phyloP scores from a whole-genome alignment of 2,113 vertebrate genomes.

The Heterocephalus glaber region DNA sequence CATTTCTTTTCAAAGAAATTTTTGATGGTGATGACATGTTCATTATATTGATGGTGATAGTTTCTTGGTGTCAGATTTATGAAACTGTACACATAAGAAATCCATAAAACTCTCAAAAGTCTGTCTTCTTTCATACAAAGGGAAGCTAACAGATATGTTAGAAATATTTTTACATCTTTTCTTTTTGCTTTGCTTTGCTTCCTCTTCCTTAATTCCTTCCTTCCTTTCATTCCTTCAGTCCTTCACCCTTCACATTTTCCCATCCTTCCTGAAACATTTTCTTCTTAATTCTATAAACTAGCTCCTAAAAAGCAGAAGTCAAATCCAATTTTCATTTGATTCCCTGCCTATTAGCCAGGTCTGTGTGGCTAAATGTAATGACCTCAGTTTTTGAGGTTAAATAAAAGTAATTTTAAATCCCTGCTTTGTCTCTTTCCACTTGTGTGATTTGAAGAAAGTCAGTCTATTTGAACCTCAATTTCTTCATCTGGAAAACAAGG shows the following conservation, averaged over 20 bases:
- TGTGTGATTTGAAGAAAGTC: background rate
- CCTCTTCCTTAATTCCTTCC: background rate
- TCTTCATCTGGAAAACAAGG: slow-evolving; percentile 19
- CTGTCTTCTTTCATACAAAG: background rate
- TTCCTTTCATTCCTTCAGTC: background rate
- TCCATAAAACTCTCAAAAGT: background rate
- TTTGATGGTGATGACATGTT: background rate
- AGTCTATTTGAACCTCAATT: background rate
- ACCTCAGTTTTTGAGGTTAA: background rate
- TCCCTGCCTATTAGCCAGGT: background rate
- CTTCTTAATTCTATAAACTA: background rate
- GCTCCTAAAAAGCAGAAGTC: background rate
- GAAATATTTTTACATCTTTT: background rate
- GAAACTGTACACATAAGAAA: background rate
- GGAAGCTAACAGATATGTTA: background rate
- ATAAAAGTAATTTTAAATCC: background rate
- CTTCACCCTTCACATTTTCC: background rate
- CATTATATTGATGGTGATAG: background rate
- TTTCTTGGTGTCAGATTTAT: background rate
- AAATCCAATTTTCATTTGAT: background rate
- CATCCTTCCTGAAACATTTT: background rate
- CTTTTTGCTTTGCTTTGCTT: background rate
- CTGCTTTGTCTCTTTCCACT: background rate
- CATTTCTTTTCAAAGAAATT: background rate
- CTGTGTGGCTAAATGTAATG: background rate